Evolutionary conservation across 2,113 vertebrate genomes (phyloP).

Genomic region (Tricholaema leucomelas): DNA sequence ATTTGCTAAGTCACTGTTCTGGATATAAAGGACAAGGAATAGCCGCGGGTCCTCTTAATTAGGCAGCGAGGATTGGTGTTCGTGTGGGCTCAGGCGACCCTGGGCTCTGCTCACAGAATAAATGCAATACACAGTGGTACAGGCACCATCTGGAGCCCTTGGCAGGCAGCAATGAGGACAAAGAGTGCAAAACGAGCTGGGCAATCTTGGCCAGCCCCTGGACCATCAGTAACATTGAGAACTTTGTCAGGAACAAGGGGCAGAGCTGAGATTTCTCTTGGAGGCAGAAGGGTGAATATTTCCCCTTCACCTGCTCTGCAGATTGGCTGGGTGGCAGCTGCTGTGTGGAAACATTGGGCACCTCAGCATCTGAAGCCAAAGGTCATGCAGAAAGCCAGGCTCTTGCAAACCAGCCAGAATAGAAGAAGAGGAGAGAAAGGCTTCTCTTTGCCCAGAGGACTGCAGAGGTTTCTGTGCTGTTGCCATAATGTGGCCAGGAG

Average conservation of each 20-base stretch:
- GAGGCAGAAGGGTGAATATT: neutral
- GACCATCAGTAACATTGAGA: neutral
- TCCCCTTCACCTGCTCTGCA: neutral
- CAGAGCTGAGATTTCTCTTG: neutral
- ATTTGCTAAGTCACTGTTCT: slow-evolving; percentile 59
- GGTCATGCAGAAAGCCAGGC: neutral
- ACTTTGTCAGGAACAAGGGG: neutral
- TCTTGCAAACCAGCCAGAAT: neutral
- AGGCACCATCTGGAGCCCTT: slow-evolving; percentile 62
- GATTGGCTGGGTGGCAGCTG: neutral
- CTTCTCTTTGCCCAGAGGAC: neutral
- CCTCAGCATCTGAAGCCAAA: neutral
- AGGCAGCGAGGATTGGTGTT: neutral
- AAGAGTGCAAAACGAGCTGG: neutral
- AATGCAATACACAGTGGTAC: neutral
- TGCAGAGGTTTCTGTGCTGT: neutral
- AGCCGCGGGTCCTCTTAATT: slow-evolving; percentile 46
- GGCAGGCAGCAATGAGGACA: neutral
- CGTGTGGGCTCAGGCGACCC: neutral
- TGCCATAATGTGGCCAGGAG: neutral
- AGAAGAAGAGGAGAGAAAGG: neutral
- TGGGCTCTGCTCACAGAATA: neutral
- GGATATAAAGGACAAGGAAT: slow-evolving; percentile 58
- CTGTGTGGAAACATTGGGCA: neutral
- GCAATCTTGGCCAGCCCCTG: neutral